Evolutionary conservation across 2,113 vertebrate species (phyloP).

Genomic region (Acanthochromis polyacanthus): DNA sequence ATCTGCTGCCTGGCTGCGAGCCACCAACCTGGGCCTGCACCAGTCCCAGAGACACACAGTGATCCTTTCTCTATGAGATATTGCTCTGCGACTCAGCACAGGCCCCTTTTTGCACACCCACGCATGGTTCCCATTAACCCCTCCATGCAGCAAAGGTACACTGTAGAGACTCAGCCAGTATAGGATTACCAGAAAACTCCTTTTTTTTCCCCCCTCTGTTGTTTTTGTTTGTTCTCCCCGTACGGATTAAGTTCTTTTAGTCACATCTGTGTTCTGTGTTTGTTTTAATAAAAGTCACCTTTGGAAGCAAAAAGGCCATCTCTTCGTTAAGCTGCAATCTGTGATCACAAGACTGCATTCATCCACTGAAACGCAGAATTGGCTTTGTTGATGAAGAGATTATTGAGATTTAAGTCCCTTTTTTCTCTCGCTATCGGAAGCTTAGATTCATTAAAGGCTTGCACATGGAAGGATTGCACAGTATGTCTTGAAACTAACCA

Average conservation of each 20-base stretch:
- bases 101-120: constrained; percentile 33
- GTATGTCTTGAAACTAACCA: constrained; percentile 3
- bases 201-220: constrained; percentile 29
- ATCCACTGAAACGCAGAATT: constrained; percentile 2
- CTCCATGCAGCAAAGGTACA: constrained; percentile 54
- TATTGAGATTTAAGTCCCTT: not conserved
- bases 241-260: constrained; percentile 52
- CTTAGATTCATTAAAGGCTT: constrained; percentile 8
- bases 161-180: constrained; percentile 37
- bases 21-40: constrained; percentile 71
- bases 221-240: constrained; percentile 57
- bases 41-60: constrained; percentile 62
- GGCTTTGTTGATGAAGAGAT: constrained; percentile 28
- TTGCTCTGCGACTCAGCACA: constrained; percentile 41
- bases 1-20: constrained; percentile 85
- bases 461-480: not conserved
- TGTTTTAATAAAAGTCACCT: constrained; percentile 61
- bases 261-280: constrained; percentile 64
- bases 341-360: constrained; percentile 6
- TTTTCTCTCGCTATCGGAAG: not conserved
- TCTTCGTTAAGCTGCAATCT: constrained; percentile 40
- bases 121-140: constrained; percentile 67
- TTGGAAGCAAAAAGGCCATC: constrained; percentile 28
- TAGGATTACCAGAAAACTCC: constrained; percentile 35
- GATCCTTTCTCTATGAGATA: constrained; percentile 62